Base-by-base conservation (phyloP, 1,140 invertebrate species). In the Drosophila cardini region DNA sequence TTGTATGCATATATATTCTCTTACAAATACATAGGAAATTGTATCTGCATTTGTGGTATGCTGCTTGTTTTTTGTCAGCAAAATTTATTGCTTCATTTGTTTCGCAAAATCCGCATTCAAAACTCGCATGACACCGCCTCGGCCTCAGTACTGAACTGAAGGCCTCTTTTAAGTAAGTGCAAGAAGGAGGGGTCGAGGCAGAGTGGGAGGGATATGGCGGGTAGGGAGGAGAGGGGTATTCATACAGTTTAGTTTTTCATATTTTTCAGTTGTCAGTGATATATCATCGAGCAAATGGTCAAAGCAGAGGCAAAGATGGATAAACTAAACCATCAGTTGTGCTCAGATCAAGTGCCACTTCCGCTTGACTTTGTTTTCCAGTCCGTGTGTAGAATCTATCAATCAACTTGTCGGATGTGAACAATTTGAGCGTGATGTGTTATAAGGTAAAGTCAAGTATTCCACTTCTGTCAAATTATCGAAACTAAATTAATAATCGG, bases 1-100 rank as follows among this genome's bases (percentile, higher is more conserved):
- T n/a, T n/a, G n/a, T n/a, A n/a, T 61, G 43, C 32, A 34, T 32
- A 71, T n/a, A 34, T 13, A 64, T 11, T 36, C 30, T 55, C 16
- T 55, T n/a, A 45, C 18, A 56, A 4, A 55, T 16, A 69, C 13
- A 36, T 16, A 62, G 16, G 52, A 32, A 38, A 30, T 65, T 48
- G 55, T 50, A 68, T 57, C 53, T 65, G 67, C 57, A 77, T 72
- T 74, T 85, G 13, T 36, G 69, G 61, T 81, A 72, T 67, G 50
- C 73, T 68, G 73, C 84, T 84, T 89, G 84, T 87, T 87, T 87
- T 83, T 89, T 89, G 84, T 87, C 84, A 87, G 70, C 60, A 61
- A 87, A 89, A 87, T 87, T 87, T 87, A 87, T 87, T 87, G 84
- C 84, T 87, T 87, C 76, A 87, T 89, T 87, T 87, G 84, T 87